These are phyloP conservation scores for Oceanites oceanicus DNA, from an alignment of 2,113 vertebrate species.

Conservation along the genomic window DNA sequence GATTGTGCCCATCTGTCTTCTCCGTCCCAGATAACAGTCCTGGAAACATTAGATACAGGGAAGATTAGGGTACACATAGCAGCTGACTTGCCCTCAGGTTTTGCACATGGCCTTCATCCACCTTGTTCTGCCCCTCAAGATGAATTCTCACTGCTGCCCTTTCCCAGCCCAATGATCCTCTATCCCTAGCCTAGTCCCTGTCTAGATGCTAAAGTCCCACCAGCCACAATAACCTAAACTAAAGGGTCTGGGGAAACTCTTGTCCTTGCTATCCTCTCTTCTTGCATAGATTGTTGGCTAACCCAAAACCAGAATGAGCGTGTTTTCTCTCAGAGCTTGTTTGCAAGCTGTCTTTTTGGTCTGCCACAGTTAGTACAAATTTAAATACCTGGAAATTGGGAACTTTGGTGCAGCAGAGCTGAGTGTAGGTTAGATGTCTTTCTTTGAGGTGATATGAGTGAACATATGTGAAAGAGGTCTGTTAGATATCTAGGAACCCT, in stretches of 20 bases:
- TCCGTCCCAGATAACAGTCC: neutral
- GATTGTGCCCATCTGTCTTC: neutral
- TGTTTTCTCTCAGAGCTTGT: neutral
- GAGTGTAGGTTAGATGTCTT: neutral
- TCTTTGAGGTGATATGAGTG: neutral
- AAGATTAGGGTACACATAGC: neutral
- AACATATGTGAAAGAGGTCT: neutral
- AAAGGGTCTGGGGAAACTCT: neutral
- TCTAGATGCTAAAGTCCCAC: neutral
- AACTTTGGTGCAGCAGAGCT: neutral
- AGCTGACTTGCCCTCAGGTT: neutral
- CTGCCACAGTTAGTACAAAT: neutral
- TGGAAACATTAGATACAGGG: neutral
- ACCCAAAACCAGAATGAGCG: neutral
- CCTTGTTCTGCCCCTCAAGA: neutral
- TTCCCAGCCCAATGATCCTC: neutral
- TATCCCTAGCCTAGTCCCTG: neutral
- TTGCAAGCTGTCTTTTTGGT: neutral
- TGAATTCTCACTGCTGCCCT: neutral
- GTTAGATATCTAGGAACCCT: neutral
- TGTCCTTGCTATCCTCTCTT: neutral
- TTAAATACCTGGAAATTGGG: neutral
- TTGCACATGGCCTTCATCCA: neutral
- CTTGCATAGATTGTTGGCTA: neutral
- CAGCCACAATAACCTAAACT: neutral